These are phyloP conservation scores for Pygmarrhopalites habei DNA, from an alignment of 1,140 invertebrate genomes.

Conservation along the genomic window DNA sequence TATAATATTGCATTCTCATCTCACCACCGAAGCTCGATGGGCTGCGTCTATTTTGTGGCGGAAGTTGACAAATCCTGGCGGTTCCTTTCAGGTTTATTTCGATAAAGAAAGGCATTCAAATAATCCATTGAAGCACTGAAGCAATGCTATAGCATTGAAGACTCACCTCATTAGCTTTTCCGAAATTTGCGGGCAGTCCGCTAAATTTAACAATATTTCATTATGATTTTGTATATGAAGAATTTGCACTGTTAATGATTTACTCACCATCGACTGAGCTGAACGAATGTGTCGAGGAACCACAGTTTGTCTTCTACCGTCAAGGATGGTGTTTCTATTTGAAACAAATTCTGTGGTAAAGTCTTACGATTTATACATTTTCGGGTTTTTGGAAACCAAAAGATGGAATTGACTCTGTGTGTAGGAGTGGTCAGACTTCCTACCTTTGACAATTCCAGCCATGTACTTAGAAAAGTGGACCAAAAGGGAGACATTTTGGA, in stretches of 20 bases:
- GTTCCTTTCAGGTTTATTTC: background rate
- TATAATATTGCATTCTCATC: too few relatives aligned
- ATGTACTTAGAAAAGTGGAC: constrained; percentile 23
- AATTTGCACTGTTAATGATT: background rate
- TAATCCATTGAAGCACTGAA: too few relatives aligned
- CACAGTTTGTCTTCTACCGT: too few relatives aligned
- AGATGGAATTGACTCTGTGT: background rate
- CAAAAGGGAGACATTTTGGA: constrained; percentile 12
- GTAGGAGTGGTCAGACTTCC: background rate
- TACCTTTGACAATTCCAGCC: constrained; percentile 13
- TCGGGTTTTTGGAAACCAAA: background rate
- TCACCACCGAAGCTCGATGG: too few relatives aligned
- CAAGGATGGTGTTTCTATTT: too few relatives aligned
- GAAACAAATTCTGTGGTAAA: background rate
- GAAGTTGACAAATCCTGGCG: too few relatives aligned
- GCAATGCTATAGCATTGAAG: too few relatives aligned
- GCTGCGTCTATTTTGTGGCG: too few relatives aligned
- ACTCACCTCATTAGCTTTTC: background rate
- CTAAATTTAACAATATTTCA: background rate
- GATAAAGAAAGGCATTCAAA: background rate
- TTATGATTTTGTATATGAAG: background rate
- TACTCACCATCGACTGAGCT: constrained; percentile 20
- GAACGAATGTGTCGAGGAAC: constrained; percentile 34
- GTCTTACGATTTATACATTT: background rate
- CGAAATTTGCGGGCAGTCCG: background rate